Evolutionary conservation across 2,797 vertebrate genomes (phyloP).

Genomic region (Xenopus petersii): DNA sequence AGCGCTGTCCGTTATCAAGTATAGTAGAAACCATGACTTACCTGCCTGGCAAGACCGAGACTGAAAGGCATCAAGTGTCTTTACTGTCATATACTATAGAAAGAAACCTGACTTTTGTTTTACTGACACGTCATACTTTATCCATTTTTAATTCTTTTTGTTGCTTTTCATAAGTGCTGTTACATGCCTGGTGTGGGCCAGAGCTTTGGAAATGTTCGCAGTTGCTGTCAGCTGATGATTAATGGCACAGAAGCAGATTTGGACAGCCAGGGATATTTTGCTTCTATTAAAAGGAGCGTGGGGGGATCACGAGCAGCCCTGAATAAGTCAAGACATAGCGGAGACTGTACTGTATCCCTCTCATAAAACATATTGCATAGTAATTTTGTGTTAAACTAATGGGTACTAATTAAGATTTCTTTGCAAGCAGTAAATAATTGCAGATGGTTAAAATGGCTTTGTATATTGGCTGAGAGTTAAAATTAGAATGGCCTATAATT

Average conservation of each 20-base stretch:
- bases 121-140: constrained; percentile 53
- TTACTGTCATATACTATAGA: constrained; percentile 60
- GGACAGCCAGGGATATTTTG: neutral
- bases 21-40: constrained; percentile 62
- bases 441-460: neutral
- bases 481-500: constrained; percentile 4
- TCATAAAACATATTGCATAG: constrained; percentile 3
- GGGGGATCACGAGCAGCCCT: neutral
- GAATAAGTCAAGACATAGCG: neutral
- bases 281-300: neutral
- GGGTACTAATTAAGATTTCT: constrained; percentile 11
- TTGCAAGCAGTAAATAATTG: constrained; percentile 1
- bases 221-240: constrained; percentile 12
- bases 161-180: constrained; percentile 52
- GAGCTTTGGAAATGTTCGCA: constrained; percentile 4
- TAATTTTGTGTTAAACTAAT: constrained; percentile 8
- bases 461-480: neutral
- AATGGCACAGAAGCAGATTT: constrained; percentile 6
- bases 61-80: constrained; percentile 54
- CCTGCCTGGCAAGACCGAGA: constrained; percentile 59
- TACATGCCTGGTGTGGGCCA: constrained; percentile 14
- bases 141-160: constrained; percentile 47
- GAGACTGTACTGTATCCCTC: neutral
- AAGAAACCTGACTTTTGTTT: constrained; percentile 53
- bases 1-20: constrained; percentile 57